Evolutionary conservation across 2,888 invertebrate species (phyloP), one percentile per base, ranked within the genome.

Genomic region (Andrena fulva): DNA sequence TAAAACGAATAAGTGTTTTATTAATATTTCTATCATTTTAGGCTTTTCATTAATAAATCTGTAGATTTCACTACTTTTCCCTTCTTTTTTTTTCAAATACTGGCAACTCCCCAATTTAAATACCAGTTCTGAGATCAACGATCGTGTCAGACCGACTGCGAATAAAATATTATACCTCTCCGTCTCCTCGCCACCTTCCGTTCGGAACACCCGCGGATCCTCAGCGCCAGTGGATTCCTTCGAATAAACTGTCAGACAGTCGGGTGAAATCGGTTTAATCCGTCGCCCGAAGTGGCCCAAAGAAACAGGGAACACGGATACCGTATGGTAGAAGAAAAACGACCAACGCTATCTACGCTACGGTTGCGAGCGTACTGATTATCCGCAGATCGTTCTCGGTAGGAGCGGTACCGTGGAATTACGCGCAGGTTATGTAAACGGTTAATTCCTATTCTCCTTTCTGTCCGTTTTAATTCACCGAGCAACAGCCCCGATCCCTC

Each of bases 361-460:
- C 31, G 31, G 56, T 67, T 29, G 6, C 56, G 8, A 35, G 54
- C 69, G 64, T 75, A 48, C 71, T 84, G 86, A 86, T 86, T 86
- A 84, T 6, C 68, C 64, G 64, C 54, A 48, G 67, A 64, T 72
- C 69, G 52, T 68, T 52, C 75, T 64, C 72, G 67, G 56, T 20
- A 59, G 59, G 27, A 80, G 71, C 52, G 71, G 68, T 54, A 72
- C 67, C 79, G 66, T 59, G 62, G 70, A 78, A 77, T 84, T 73
- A 77, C 62, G 62, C 66, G 71, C 54, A 56, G 29, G 59, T 87
- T 87, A 87, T 59, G 74, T 87, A 87, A 87, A 87, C 72, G 75
- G 79, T 81, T 79, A 79, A 68, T 74, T 83, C 60, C 56, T 64
- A 78, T 70, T 68, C 63, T 59, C 24, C 64, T 68, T 77, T 68